A percentile compares a stretch with the other conserved stretches of the same genome.
These are phyloP conservation scores for Ascaphus truei DNA, from an alignment of 2,113 vertebrate genomes.

Conservation along the genomic window DNA sequence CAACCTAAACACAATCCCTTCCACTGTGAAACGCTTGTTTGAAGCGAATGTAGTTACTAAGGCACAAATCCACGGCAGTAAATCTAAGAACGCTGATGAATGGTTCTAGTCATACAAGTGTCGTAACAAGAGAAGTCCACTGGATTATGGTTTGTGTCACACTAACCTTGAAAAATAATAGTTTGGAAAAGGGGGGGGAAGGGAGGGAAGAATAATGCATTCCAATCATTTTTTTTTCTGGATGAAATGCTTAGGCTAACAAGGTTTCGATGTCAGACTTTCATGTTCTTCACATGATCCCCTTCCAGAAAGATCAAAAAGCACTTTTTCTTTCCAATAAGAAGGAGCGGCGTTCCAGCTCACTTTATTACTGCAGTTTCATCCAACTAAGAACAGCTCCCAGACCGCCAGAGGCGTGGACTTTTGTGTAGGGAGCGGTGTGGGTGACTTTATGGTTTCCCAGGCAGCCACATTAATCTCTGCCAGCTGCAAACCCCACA, in stretches of 20 bases:
- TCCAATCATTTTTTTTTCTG: constrained; percentile 29
- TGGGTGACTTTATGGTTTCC: constrained; percentile 62
- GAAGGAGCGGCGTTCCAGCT: constrained; percentile 38
- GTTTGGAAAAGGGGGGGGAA: constrained; percentile 18
- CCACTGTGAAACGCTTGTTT: background rate
- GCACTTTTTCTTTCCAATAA: constrained; percentile 14
- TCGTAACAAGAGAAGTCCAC: constrained; percentile 35
- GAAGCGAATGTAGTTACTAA: constrained; percentile 4
- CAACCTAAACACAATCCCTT: background rate
- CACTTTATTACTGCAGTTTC: constrained; percentile 44
- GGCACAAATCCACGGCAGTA: constrained; percentile 29
- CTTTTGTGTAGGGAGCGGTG: constrained; percentile 52
- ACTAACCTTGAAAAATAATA: constrained; percentile 35
- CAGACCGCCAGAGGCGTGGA: constrained; percentile 53
- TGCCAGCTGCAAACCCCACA: constrained; percentile 66
- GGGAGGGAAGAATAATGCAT: constrained; percentile 32
- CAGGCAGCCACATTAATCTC: constrained; percentile 66
- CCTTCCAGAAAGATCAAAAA: constrained; percentile 20
- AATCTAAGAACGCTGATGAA: constrained; percentile 29
- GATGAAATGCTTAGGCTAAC: constrained; percentile 34
- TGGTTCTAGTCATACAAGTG: constrained; percentile 32
- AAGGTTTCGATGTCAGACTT: background rate
- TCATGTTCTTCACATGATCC: constrained; percentile 5
- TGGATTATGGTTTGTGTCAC: constrained; percentile 35
- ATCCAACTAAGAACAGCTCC: constrained; percentile 47